Conservation (phyloP, 2,113 vertebrate genomes). For the Girardinichthys multiradiatus region DNA sequence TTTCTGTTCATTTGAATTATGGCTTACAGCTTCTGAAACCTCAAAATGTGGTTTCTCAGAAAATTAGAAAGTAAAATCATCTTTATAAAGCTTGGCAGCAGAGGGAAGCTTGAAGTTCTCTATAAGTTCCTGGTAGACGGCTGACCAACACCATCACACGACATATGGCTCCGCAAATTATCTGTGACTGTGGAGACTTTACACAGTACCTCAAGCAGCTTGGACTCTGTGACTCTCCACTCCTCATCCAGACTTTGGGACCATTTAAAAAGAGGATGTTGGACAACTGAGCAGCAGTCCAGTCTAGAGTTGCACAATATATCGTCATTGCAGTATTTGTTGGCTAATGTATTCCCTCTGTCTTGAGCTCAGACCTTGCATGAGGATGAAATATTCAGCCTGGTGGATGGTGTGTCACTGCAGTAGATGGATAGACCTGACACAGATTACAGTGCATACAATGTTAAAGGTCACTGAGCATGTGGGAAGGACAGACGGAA, state of each 20-base stretch:
- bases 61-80: background rate
- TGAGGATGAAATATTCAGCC: too few relatives aligned
- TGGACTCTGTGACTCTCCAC: background rate
- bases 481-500: too few relatives aligned
- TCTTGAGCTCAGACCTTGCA: too few relatives aligned
- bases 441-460: too few relatives aligned
- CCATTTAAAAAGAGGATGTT: background rate
- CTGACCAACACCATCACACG: background rate
- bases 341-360: too few relatives aligned
- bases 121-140: too few relatives aligned
- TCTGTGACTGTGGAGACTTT: background rate
- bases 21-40: background rate
- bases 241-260: too few relatives aligned
- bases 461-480: too few relatives aligned
- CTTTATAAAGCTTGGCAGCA: background rate
- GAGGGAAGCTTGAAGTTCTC: background rate
- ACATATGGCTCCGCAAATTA: background rate
- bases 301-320: too few relatives aligned
- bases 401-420: too few relatives aligned
- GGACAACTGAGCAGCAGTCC: background rate
- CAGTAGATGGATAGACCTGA: too few relatives aligned
- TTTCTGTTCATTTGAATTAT: background rate
- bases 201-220: background rate
- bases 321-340: too few relatives aligned
- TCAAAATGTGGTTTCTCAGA: background rate